These are phyloP conservation scores for Acanthosepion lycidas DNA, from an alignment of 2,888 invertebrate species.

Conservation along the genomic window DNA sequence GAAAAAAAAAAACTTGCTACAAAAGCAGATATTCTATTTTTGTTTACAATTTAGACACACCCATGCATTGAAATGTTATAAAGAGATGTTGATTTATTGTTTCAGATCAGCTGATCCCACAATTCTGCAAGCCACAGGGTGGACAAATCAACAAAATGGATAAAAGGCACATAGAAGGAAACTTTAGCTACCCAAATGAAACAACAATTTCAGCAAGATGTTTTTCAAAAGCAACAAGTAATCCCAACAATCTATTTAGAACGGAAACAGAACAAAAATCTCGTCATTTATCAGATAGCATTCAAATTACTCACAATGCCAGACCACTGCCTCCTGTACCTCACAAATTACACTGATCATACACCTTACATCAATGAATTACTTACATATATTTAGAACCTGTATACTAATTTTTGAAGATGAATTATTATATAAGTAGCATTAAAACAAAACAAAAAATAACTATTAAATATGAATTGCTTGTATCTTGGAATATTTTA, in stretches of 20 bases:
- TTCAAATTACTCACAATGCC: conserved; percentile 33
- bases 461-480: not conserved
- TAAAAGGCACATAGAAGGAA: not conserved
- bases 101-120: conserved; percentile 8
- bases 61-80: not conserved
- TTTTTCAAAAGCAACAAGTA: not conserved
- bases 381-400: not conserved
- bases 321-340: conserved; percentile 1
- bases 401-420: not conserved
- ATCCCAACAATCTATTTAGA: not conserved
- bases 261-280: not conserved
- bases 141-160: not conserved
- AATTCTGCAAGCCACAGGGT: not conserved
- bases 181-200: conserved; percentile 6
- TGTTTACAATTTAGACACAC: not conserved
- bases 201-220: not conserved
- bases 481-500: not conserved
- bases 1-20: not conserved
- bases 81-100: not conserved
- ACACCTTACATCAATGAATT: not conserved
- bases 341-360: not conserved
- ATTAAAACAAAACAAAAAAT: not conserved
- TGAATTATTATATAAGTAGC: not conserved
- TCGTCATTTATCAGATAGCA: not conserved
- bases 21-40: not conserved